Percentiles rank a stretch among this genome's conserved stretches.
These are phyloP conservation scores for Agrenia bidenticulata DNA, from an alignment of 2,888 invertebrate species.

Conservation along the genomic window DNA sequence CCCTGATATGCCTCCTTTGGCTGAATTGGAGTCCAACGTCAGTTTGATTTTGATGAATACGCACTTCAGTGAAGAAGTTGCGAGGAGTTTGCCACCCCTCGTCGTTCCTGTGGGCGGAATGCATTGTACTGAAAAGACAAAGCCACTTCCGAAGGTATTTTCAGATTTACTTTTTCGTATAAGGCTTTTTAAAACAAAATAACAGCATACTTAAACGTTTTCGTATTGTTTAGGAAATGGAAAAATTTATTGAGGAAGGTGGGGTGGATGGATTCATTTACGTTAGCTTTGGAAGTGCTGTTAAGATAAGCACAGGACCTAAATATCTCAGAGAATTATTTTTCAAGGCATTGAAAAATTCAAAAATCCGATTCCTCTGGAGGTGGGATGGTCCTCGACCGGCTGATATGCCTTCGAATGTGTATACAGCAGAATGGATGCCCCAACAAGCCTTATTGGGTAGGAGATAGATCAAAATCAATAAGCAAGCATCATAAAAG, in stretches of 20 bases:
- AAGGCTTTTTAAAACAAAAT: neutral
- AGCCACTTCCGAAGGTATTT: constrained; percentile 36
- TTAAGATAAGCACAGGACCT: constrained; percentile 70
- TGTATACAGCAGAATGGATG: constrained; percentile 38
- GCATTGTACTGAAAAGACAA: constrained; percentile 32
- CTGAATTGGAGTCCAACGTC: constrained; percentile 25
- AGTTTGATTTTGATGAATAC: constrained; percentile 36
- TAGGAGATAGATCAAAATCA: constrained; percentile 24
- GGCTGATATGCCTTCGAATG: constrained; percentile 30
- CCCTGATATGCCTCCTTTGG: constrained; percentile 35
- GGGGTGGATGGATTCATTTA: constrained; percentile 43
- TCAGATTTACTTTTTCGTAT: constrained; percentile 1
- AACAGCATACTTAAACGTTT: too few relatives aligned
- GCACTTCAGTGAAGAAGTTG: constrained; percentile 39
- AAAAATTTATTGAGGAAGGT: constrained; percentile 7
- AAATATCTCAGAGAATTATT: constrained; percentile 69
- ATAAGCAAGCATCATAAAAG: too few relatives aligned
- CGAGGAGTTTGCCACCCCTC: constrained; percentile 35
- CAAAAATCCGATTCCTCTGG: constrained; percentile 34
- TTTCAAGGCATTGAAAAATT: constrained; percentile 65
- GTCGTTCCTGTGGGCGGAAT: constrained; percentile 38
- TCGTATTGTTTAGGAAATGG: constrained; percentile 10
- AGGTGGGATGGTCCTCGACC: constrained; percentile 40
- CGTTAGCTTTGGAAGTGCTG: constrained; percentile 46
- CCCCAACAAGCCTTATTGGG: constrained; percentile 43